These are phyloP conservation scores for Pinctada fucata DNA, from an alignment of 2,888 invertebrate genomes.

Conservation along the genomic window DNA sequence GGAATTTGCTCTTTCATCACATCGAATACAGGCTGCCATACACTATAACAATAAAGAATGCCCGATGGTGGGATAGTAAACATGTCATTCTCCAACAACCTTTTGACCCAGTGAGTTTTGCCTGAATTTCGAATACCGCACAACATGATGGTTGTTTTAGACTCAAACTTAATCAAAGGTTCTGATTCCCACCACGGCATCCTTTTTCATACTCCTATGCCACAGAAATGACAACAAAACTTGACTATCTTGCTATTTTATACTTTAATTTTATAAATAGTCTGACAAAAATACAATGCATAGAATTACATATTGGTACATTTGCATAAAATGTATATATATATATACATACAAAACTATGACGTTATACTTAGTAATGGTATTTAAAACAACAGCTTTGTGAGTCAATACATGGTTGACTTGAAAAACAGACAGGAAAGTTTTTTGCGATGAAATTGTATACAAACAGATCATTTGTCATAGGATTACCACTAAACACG, in stretches of 20 bases:
- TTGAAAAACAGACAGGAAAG: slow-evolving; percentile 22
- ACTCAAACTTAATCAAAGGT: background rate
- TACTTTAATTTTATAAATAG: too few relatives aligned
- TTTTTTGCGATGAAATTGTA: background rate
- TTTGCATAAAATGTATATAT: background rate
- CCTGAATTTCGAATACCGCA: background rate
- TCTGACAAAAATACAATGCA: too few relatives aligned
- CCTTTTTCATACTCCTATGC: too few relatives aligned
- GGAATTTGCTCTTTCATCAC: slow-evolving; percentile 23
- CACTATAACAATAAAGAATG: slow-evolving; percentile 28
- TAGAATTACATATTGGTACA: slow-evolving; percentile 6
- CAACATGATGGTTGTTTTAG: background rate
- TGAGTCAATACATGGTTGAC: too few relatives aligned
- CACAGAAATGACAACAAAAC: too few relatives aligned
- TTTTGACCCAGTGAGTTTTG: background rate
- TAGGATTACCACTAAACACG: too few relatives aligned
- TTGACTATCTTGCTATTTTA: too few relatives aligned
- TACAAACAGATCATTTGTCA: slow-evolving; percentile 29
- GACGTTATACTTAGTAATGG: too few relatives aligned
- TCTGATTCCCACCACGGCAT: slow-evolving; percentile 2
- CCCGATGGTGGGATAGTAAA: slow-evolving; percentile 3
- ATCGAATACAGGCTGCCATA: slow-evolving; percentile 27
- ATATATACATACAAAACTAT: background rate
- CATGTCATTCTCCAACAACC: slow-evolving; percentile 6
- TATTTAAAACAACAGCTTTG: too few relatives aligned